phyloP scores from a whole-genome alignment of 2,113 vertebrate genomes.

The Narcine bancroftii region DNA sequence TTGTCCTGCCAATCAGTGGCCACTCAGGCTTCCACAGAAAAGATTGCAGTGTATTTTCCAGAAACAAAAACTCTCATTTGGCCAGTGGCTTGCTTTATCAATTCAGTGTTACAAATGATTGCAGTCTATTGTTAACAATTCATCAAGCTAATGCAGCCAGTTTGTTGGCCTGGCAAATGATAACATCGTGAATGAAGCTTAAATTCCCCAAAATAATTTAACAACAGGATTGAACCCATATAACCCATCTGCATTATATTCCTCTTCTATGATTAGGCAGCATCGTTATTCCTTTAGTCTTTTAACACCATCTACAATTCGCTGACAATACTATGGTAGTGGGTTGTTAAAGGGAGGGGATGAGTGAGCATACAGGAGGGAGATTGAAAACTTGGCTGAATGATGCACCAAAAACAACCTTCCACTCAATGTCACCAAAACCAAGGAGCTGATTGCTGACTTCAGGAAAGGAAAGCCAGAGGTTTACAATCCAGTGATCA shows the following conservation, averaged over 20 bases:
- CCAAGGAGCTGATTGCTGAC: too few species aligned
- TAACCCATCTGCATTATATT: background rate
- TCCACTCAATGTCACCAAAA: too few species aligned
- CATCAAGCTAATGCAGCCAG: background rate
- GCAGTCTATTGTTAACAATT: background rate
- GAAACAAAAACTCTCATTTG: background rate
- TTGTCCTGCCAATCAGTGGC: background rate
- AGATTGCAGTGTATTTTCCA: background rate
- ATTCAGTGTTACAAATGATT: background rate
- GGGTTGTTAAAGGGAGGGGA: too few species aligned
- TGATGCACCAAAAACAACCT: too few species aligned
- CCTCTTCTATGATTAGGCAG: background rate
- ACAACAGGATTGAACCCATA: background rate
- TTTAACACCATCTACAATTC: too few species aligned
- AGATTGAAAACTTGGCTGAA: too few species aligned
- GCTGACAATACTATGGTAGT: too few species aligned
- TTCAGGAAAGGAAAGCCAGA: too few species aligned
- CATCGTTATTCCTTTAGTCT: too few species aligned
- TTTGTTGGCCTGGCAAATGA: background rate
- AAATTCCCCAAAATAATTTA: background rate
- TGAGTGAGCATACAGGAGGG: too few species aligned
- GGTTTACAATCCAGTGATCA: too few species aligned
- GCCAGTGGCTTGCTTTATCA: background rate
- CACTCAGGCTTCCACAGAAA: background rate
- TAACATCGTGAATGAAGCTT: background rate